These are phyloP conservation scores for cat (Felis catus) DNA, from an alignment of 2,113 vertebrate genomes.

Conservation along the genomic window F.catus_Fca126_mat1.0 CM031417.1:114364001-114364500, in stretches of 20 bases:
- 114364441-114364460: neutral
- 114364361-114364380: neutral
- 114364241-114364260: neutral
- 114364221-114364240: neutral
- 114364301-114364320: neutral
- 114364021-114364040: no score
- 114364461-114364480: neutral
- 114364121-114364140: rapidly evolving
- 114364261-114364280: neutral
- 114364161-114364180: no score
- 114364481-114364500: neutral
- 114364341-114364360: neutral
- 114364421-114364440: neutral
- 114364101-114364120: neutral
- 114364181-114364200: no score
- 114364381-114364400: neutral
- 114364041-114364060: rapidly evolving
- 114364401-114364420: neutral
- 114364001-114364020: neutral
- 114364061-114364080: neutral
- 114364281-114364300: neutral
- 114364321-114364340: neutral
- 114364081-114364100: neutral
- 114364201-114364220: neutral
- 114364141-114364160: rapidly evolving